Conservation (phyloP, 2,888 invertebrate species). For the Cryptophagus acutangulus region DNA sequence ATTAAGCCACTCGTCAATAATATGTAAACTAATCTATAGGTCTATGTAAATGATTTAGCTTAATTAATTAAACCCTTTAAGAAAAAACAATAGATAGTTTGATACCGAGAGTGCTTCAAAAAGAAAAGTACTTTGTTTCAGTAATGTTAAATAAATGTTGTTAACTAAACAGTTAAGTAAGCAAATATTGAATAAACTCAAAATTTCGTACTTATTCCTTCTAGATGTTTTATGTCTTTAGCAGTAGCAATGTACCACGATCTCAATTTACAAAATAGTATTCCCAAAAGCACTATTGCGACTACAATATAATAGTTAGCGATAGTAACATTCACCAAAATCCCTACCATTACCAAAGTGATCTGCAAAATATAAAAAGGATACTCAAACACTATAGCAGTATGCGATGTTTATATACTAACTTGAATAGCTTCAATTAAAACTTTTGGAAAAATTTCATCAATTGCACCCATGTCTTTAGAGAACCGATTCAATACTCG, state of each 20-base stretch:
- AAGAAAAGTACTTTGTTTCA: no score
- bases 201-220: constrained; percentile 45
- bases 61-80: no score
- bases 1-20: no score
- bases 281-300: constrained; percentile 55
- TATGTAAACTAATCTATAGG: no score
- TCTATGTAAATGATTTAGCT: no score
- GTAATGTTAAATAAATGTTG: no score
- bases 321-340: constrained; percentile 61
- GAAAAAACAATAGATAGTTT: no score
- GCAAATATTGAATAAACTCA: no score
- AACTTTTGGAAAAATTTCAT: constrained; percentile 53
- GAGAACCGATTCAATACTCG: constrained; percentile 70
- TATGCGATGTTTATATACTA: not conserved
- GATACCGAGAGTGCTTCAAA: no score
- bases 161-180: no score
- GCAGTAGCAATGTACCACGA: constrained; percentile 62
- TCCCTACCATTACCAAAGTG: constrained; percentile 61
- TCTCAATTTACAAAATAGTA: constrained; percentile 60
- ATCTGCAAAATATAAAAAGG: constrained; percentile 40
- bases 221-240: constrained; percentile 61
- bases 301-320: constrained; percentile 61
- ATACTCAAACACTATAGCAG: not conserved
- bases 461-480: constrained; percentile 65
- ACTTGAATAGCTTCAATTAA: constrained; percentile 55